These are phyloP conservation scores for Cephus pygmeus DNA, from an alignment of 2,888 invertebrate species.

Conservation along the genomic window DNA sequence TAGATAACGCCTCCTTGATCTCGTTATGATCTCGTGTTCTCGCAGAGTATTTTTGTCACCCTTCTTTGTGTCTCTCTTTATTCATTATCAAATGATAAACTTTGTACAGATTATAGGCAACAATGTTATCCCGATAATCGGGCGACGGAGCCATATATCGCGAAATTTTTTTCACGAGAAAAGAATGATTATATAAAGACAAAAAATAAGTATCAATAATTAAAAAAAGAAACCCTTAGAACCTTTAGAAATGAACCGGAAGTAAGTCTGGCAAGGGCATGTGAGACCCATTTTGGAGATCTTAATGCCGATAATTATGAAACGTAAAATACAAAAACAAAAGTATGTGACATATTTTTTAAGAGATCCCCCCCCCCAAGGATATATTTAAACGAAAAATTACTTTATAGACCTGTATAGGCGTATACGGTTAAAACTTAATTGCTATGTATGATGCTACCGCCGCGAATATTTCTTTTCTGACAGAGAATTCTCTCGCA, in stretches of 20 bases:
- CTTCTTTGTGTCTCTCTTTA: too few relatives aligned
- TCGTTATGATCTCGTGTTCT: too few relatives aligned
- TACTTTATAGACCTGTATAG: conserved; percentile 13
- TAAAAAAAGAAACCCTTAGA: conserved; percentile 21
- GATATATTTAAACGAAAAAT: conserved; percentile 38
- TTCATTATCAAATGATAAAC: too few relatives aligned
- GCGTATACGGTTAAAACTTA: conserved; percentile 27
- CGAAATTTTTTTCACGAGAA: too few relatives aligned
- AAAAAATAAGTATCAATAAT: background rate
- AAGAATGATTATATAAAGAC: too few relatives aligned
- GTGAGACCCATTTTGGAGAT: conserved; percentile 1
- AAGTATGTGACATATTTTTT: conserved; percentile 43
- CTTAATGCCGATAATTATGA: background rate
- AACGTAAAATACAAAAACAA: background rate
- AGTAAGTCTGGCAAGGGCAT: background rate
- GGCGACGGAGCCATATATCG: too few relatives aligned
- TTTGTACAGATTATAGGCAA: too few relatives aligned
- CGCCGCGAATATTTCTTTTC: conserved; percentile 23
- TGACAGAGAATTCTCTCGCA: conserved; percentile 4
- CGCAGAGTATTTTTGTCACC: too few relatives aligned
- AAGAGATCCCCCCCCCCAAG: conserved; percentile 40
- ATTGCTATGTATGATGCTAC: conserved; percentile 25
- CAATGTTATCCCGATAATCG: too few relatives aligned
- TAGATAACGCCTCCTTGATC: too few relatives aligned
- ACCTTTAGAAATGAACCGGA: conserved; percentile 4